Evolutionary conservation across 2,113 vertebrate genomes (phyloP), one percentile per base, ranked within the genome.

Genomic region (Rhea pennata): DNA sequence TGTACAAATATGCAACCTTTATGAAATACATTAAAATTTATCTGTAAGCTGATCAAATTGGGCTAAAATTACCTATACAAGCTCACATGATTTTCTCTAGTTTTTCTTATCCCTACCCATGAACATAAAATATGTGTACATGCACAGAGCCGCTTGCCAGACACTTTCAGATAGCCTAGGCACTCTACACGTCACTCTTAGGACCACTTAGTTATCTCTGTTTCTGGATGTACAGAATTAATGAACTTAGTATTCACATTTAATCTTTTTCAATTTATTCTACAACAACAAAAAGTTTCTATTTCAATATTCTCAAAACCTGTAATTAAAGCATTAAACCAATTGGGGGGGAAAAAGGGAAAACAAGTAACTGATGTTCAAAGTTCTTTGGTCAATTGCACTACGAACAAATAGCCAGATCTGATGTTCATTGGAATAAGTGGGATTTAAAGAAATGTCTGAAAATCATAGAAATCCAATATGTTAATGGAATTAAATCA

Each of bases 401-500:
- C 79, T 76, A 58, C 6, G 13, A 24, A 82, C 15, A 39, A 9
- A 71, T 15, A 64, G 26, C 3, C 3, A 9, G 20, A 71, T 58
- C 12, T 59, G 50, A 73, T 40, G 15, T 83, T 81, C 12, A 36
- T 2, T 61, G 14, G 26, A 92, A 81, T 56, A 90, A 88, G 74
- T 6, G 42, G 20, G 92, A 88, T 8, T 86, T 77, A 12, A 59
- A 48, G 66, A 71, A 84, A 1, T 11, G 88, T 71, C 39, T 59
- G 72, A 91, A 20, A 89, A 29, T 27, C 4, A 21, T 7, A 56
- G n/a, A 71, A 88, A 88, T 66, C n/a, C 29, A 77, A 59, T 31
- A 50, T n/a, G 64, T 71, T 84, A 77, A 64, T 46, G 15, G 40
- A 96, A 96, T 80, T 84, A 86, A 17, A 74, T 53, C 40, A 67